Percentiles rank a stretch among this genome's conserved stretches.
Conservation (phyloP, 1,140 invertebrate genomes). For the Drosophila ohnishii region DNA sequence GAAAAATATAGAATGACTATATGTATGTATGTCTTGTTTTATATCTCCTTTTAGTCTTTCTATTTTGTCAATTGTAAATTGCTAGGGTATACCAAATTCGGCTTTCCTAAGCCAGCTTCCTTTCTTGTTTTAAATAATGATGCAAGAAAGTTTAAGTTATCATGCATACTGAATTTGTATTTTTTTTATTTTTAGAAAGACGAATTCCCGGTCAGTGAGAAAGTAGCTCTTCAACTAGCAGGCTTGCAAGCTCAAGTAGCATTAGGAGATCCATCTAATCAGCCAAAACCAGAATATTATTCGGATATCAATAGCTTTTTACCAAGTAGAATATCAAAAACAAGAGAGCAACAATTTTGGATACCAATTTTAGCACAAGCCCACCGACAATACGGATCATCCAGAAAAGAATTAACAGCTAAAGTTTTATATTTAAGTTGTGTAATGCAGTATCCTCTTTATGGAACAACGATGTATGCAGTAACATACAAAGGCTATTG, state of each 20-base stretch:
- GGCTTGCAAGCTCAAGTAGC: conserved; percentile 97
- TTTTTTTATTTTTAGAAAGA: conserved; percentile 88
- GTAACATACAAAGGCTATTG: conserved; percentile 96
- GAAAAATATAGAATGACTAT: no score
- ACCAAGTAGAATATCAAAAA: conserved; percentile 89
- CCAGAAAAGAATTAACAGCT: conserved; percentile 94
- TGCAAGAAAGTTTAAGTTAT: no score
- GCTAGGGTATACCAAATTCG: no score
- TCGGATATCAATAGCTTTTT: conserved; percentile 91
- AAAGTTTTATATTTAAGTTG: conserved; percentile 97
- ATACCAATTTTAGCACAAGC: conserved; percentile 93
- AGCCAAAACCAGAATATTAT: conserved; percentile 88
- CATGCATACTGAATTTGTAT: no score
- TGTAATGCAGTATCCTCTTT: conserved; percentile 98
- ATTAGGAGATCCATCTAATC: conserved; percentile 90
- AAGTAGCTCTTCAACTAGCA: conserved; percentile 95
- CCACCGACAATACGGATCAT: conserved; percentile 94
- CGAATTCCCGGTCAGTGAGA: conserved; percentile 97
- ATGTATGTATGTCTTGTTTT: no score
- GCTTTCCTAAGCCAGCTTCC: no score
- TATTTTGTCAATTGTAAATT: no score
- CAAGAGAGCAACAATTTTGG: conserved; percentile 91
- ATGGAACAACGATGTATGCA: conserved; percentile 96
- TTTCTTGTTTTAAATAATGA: no score
- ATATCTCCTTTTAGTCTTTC: no score